Evolutionary conservation across 2,113 vertebrate species (phyloP).

Genomic region (Leucopsar rothschildi): DNA sequence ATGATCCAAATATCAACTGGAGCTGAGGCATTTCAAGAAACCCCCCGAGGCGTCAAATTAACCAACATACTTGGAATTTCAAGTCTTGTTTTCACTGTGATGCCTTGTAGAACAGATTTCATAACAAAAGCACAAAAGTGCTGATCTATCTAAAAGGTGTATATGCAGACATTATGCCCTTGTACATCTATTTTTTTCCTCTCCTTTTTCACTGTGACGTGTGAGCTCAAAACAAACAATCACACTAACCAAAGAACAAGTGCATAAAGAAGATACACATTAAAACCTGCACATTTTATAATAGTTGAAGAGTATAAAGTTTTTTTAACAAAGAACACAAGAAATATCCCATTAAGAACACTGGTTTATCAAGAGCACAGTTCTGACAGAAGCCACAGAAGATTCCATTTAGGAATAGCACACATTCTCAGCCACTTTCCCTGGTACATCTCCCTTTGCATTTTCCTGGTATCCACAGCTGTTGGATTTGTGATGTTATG

Average conservation of each 20-base stretch:
- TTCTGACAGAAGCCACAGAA: not conserved
- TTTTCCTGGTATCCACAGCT: not conserved
- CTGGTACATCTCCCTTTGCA: not conserved
- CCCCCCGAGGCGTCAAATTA: fast-evolving
- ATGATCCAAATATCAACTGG: not conserved
- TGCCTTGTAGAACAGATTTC: not conserved
- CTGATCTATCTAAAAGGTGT: not conserved
- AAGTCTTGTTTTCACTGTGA: not conserved
- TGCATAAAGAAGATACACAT: not conserved
- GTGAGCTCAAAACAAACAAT: not conserved
- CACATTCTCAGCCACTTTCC: not conserved
- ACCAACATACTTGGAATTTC: not conserved
- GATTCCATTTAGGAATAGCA: not conserved
- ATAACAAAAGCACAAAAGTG: not conserved
- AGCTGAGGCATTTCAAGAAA: not conserved
- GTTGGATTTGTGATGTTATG: not conserved
- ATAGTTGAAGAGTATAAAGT: not conserved
- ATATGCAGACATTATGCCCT: not conserved
- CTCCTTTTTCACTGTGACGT: fast-evolving
- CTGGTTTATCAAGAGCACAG: not conserved
- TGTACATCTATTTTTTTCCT: not conserved
- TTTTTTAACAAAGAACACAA: not conserved
- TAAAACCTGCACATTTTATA: not conserved
- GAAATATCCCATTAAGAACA: not conserved
- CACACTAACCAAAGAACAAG: not conserved